Base-by-base conservation (phyloP, 2,888 invertebrate species). In the Unio pictorum region DNA sequence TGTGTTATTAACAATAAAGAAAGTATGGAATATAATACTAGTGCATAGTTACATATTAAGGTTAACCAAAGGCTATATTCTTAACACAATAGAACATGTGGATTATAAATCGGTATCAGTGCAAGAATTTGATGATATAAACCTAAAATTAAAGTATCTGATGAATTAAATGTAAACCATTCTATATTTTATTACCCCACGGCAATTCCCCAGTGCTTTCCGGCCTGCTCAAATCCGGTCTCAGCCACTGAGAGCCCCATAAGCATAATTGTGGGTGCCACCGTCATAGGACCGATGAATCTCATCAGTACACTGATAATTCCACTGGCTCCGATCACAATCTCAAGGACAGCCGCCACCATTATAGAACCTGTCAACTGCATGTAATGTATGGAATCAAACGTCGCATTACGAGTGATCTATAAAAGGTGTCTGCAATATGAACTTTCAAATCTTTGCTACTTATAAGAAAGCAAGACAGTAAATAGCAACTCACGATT, bases 181-280 rank as follows among this genome's bases (percentile, higher is more conserved):
- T 28, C 11, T 23, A 34, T 20, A 45, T 54, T 30, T 45, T 87
- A 92, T 92, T 89, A 95, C 96, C 94, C 93, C 28, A 93, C 92
- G 0, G 95, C 94, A 69, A 96, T 93, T 15, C 94, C 94, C 96
- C 96, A 96, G 81, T 95, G 94, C 84, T 92, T 92, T 0, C 94
- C 94, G 0, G 95, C 95, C 88, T 95, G 94, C 85, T 94, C 93
- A 87, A 95, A 95, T 58, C 78, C 81, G n/a, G 75, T 76, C 58
- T 79, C 71, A 1, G 78, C 74, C 15, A 96, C 91, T 0, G 95
- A 94, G 17, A 96, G 90, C 0, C 96, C 96, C 75, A 96, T 95
- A 71, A 96, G 90, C 0, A 95, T 93, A 11, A 96, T 95, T 0
- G 95, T 95, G 0, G 96, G 96, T 0, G 94, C 94, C 66, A 96